Evolutionary conservation across 2,113 vertebrate genomes (phyloP), one percentile per base, ranked within the genome.

Genomic region (Chionis minor): DNA sequence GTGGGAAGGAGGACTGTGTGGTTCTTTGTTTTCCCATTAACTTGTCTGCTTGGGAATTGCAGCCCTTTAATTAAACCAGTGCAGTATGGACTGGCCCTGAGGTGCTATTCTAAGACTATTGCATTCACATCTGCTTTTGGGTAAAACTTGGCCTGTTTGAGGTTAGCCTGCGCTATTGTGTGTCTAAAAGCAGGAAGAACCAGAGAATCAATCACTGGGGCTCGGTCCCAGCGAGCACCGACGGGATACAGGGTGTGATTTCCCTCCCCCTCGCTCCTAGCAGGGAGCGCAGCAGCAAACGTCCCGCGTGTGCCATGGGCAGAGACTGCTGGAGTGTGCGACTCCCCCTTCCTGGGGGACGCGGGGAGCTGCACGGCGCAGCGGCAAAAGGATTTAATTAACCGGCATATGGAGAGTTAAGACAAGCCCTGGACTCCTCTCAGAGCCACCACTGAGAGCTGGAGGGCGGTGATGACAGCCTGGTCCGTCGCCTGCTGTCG

Each of bases 41-140:
- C 86, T 94, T 28, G 1, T 65, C 83, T 75, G 54, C 16, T 14
- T 92, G 85, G 91, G 87, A 93, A 54, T 55, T 73, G 86, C 67
- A 81, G 59, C 84, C 91, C 89, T 94, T 77, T 92, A 85, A 91
- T 95, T 96, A 94, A 92, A 70, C 12, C 73, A 35, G 85, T 8
- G 0, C 89, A 63, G 70, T n/a, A 56, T 2, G 1, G 71, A 35
- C 61, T 52, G 61, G 69, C 94, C 94, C 77, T 2, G 69, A 86
- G 89, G 70, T 70, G 94, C 83, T 90, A 35, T 94, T 94, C 52
- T 69, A 42, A 71, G 88, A 22, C 51, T 9, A 6, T 85, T 86
- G 62, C 84, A 3, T 42, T 82, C 92, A 72, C 94, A 94, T 89
- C 92, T 97, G 92, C 81, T 89, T 96, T 91, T 26, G 94, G 74